phyloP scores from a whole-genome alignment of 2,113 vertebrate genomes.

The Blennius ocellaris region DNA sequence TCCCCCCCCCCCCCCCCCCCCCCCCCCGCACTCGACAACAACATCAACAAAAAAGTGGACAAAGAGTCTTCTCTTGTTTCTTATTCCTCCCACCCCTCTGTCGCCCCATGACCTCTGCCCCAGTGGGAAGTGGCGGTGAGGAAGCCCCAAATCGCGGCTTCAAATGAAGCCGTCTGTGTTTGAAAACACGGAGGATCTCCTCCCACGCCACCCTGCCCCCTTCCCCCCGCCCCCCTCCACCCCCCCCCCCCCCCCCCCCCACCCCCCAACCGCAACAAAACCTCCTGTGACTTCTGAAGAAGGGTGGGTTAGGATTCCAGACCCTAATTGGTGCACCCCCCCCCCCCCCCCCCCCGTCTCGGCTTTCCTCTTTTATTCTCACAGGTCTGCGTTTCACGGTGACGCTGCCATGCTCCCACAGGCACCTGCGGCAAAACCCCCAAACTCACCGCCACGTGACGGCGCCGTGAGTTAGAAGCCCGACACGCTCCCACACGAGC shows the following conservation, averaged over 20 bases:
- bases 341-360: neutral
- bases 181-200: conserved; percentile 33
- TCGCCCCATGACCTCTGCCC: conserved; percentile 68
- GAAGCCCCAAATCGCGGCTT: conserved; percentile 51
- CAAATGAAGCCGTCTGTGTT: conserved; percentile 31
- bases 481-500: conserved; percentile 36
- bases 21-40: too few species aligned
- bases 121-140: conserved; percentile 54
- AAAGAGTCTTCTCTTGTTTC: conserved; percentile 18
- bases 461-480: neutral
- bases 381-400: too few species aligned
- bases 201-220: conserved; percentile 12
- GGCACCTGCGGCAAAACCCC: conserved; percentile 22
- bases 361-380: neutral
- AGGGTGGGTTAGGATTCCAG: neutral
- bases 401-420: conserved; percentile 1
- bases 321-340: neutral
- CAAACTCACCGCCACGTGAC: conserved; percentile 31
- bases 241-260: too few species aligned
- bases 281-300: neutral
- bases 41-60: neutral
- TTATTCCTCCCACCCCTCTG: conserved; percentile 17
- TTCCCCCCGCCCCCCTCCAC: too few species aligned
- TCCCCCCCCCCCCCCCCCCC: too few species aligned
- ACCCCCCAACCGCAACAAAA: too few species aligned